Conservation (phyloP, 2,888 invertebrate genomes). For the Aelia acuminata region DNA sequence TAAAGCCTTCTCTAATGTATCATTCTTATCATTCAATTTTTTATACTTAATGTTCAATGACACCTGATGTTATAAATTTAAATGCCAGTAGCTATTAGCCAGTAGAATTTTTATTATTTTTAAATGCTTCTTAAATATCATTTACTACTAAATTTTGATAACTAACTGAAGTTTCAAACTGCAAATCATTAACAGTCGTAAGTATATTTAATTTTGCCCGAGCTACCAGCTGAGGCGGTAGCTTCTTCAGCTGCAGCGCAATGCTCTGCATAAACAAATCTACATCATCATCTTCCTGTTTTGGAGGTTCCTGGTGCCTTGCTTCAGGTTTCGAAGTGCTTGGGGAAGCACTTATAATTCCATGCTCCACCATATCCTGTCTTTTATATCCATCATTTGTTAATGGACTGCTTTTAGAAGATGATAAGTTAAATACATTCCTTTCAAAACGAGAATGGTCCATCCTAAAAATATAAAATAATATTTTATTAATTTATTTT, state of each 20-base stretch:
- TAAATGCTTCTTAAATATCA: neutral
- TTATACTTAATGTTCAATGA: neutral
- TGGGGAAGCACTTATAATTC: neutral
- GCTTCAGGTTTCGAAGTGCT: neutral
- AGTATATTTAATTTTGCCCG: neutral
- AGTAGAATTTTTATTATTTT: neutral
- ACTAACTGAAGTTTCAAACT: neutral
- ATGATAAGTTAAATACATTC: neutral
- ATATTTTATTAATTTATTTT: neutral
- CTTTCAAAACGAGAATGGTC: neutral
- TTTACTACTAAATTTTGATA: neutral
- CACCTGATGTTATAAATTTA: neutral
- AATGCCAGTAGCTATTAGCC: neutral
- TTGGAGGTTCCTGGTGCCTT: neutral
- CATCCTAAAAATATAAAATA: neutral
- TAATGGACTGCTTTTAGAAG: neutral
- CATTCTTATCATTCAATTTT: too few species aligned
- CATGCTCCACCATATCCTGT: neutral
- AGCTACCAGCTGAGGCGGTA: constrained; percentile 3
- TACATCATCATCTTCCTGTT: constrained; percentile 1
- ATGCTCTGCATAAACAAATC: constrained; percentile 38
- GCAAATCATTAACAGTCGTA: constrained; percentile 1
- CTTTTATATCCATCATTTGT: neutral
- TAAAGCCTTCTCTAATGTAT: too few species aligned
- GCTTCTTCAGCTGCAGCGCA: neutral